A percentile compares a stretch with the other conserved stretches of the same genome.
phyloP scores from a whole-genome alignment of 1,140 invertebrate species.

The Dinoponera quadriceps region DNA sequence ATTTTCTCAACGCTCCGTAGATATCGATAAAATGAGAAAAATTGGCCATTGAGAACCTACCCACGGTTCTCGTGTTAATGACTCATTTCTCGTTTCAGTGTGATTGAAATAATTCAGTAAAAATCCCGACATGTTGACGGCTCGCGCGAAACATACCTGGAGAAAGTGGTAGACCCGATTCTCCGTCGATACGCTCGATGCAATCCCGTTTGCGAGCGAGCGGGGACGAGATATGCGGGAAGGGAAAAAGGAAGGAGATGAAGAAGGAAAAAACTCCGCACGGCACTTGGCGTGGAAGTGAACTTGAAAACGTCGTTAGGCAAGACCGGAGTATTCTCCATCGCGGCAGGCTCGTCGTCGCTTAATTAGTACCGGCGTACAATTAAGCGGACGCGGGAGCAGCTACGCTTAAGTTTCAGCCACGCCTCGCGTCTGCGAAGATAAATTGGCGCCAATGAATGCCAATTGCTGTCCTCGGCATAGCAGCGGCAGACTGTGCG shows the following conservation, averaged over 20 bases:
- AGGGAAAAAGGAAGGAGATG: not conserved
- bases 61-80: too few relatives aligned
- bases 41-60: too few relatives aligned
- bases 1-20: too few relatives aligned
- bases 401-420: conserved; percentile 68
- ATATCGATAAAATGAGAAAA: too few relatives aligned
- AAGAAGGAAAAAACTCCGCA: not conserved
- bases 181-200: not conserved
- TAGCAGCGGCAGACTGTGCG: conserved; percentile 40
- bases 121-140: too few relatives aligned
- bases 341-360: conserved; percentile 65
- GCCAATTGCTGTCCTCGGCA: conserved; percentile 70
- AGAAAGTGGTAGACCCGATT: too few relatives aligned
- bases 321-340: conserved; percentile 29
- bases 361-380: conserved; percentile 76
- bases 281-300: conserved; percentile 15
- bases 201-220: not conserved
- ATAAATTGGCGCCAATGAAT: conserved; percentile 78
- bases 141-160: too few relatives aligned
- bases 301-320: conserved; percentile 41
- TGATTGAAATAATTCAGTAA: too few relatives aligned
- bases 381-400: conserved; percentile 68
- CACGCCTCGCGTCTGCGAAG: conserved; percentile 67
- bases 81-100: too few relatives aligned
- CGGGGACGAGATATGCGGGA: not conserved